Conservation (phyloP, 37 sponge, comb jelly and placozoan genomes). For the Mnemiopsis leidyi region DNA sequence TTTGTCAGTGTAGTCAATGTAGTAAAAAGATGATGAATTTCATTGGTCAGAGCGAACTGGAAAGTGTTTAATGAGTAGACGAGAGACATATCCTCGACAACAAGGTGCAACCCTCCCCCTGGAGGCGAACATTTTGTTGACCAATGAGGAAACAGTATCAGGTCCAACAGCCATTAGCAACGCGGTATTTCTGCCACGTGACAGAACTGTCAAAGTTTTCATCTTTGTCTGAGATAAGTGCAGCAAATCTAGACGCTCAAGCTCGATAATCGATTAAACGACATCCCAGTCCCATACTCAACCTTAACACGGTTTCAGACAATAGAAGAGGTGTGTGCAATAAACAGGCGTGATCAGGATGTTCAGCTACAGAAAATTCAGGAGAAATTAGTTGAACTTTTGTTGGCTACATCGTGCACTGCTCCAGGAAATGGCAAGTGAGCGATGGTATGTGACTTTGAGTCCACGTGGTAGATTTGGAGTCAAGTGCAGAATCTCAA, state of each 20-base stretch:
- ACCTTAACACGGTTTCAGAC: too few species aligned
- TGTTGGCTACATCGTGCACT: too few species aligned
- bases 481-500: too few species aligned
- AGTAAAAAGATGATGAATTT: too few species aligned
- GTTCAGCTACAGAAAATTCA: too few species aligned
- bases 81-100: background rate
- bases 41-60: too few species aligned
- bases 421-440: background rate
- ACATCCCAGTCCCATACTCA: background rate
- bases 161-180: background rate
- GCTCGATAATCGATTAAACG: background rate
- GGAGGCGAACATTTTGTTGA: background rate
- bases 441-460: too few species aligned
- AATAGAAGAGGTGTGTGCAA: background rate
- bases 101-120: background rate
- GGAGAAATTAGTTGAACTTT: too few species aligned
- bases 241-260: background rate
- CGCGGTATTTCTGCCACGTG: background rate
- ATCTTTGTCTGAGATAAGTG: background rate
- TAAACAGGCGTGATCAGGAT: too few species aligned
- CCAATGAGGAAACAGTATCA: background rate
- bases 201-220: background rate
- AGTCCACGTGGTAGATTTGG: background rate
- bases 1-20: too few species aligned
- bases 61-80: background rate